Base-by-base conservation (phyloP, 2,888 invertebrate species). In the Zhuqinia jingwanae region DNA sequence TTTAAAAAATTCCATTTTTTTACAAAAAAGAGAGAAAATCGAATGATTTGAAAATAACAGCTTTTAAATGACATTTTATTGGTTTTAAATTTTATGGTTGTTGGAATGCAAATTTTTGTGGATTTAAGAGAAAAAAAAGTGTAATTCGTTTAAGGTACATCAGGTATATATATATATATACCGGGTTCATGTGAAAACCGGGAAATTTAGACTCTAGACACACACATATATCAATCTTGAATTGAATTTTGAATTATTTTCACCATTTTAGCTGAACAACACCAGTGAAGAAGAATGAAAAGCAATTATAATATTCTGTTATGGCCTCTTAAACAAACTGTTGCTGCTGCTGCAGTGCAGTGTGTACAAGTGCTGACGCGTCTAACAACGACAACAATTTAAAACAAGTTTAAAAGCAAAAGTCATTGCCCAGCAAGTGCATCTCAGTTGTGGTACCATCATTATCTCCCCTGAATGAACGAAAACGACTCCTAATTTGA, bases 381-480 rank as follows among this genome's bases (percentile, higher is more conserved):
- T 36, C 13, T 25, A 15, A 63, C 63, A 63, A n/a, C 30, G 63
- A 30, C 63, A 63, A 30, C 3, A 56, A 17, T 30, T 63, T 42
- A 68, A 80, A 70, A 80, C 68, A 80, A 80, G 68, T 80, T 80
- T 80, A 80, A 68, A 70, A 60, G 36, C 47, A 47, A 76, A 76
- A 78, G 78, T 78, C 78, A 78, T 78, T 78, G 78, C 63, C 63
- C 78, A 63, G 47, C 63, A 60, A 63, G 30, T 30, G 63, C 63
- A 63, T 63, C 53, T 53, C 70, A 65, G 0, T 8, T 6, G 45
- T 45, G 45, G 42, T 70, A 8, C 1, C n/a, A 45, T 45, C 45
- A 70, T 70, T 70, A 70, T 70, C 70, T n/a, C 42, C 45, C 20
- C 20, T 78, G 25, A 17, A 70, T 20, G 65, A 65, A 65, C 45